Evolutionary conservation across 2,797 vertebrate species (phyloP).

Genomic region (Helostoma temminkii): DNA sequence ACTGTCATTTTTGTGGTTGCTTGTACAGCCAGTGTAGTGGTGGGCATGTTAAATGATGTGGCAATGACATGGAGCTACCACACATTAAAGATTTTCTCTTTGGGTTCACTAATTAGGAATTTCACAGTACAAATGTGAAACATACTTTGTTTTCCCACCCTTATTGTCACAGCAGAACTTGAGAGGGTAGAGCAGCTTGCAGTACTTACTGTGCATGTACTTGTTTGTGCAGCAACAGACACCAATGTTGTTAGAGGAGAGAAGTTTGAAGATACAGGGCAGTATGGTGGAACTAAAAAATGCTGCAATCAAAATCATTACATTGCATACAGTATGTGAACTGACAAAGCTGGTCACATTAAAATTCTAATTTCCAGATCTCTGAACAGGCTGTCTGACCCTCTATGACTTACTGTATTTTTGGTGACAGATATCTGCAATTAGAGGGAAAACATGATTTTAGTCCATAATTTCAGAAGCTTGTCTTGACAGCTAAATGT

Average conservation of each 20-base stretch:
- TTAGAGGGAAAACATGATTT: neutral
- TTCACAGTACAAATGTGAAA: slow-evolving; percentile 42
- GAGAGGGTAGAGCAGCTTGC: slow-evolving; percentile 56
- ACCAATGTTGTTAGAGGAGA: slow-evolving; percentile 12
- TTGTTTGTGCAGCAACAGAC: slow-evolving; percentile 20
- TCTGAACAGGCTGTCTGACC: slow-evolving; percentile 1
- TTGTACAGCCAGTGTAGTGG: slow-evolving; percentile 13
- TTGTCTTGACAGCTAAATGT: neutral
- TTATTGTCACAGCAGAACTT: slow-evolving; percentile 36
- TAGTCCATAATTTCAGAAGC: neutral
- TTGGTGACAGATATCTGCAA: slow-evolving; percentile 11
- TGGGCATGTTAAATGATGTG: slow-evolving; percentile 17
- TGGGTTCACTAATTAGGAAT: slow-evolving; percentile 33
- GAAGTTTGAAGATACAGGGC: slow-evolving; percentile 10
- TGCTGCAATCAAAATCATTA: slow-evolving; percentile 18
- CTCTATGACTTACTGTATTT: neutral
- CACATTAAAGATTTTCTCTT: slow-evolving; percentile 26
- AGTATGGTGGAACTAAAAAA: neutral
- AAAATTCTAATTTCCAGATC: neutral
- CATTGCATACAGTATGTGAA: neutral
- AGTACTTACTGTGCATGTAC: slow-evolving; percentile 28
- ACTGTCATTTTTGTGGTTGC: slow-evolving; percentile 41
- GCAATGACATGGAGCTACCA: slow-evolving; percentile 14
- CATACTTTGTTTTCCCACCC: slow-evolving; percentile 53
- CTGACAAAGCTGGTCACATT: neutral